Evolutionary conservation across 2,888 invertebrate genomes (phyloP).

Genomic region (Diarsia brunnea): DNA sequence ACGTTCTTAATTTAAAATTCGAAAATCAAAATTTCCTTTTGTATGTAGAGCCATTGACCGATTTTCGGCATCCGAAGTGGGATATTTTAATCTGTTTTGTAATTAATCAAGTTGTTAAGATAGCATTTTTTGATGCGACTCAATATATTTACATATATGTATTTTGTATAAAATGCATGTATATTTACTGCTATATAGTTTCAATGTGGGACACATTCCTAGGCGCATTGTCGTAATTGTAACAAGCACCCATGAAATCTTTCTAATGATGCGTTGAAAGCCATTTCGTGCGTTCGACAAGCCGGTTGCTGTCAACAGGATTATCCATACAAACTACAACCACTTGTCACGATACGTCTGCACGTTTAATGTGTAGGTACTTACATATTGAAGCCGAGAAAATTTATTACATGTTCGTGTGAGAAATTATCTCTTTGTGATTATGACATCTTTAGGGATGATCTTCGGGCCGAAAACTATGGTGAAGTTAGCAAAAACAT

Average conservation of each 20-base stretch:
- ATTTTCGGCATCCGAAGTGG: neutral
- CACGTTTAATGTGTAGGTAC: conserved; percentile 15
- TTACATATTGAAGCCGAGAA: neutral
- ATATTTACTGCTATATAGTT: neutral
- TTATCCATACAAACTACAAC: conserved; percentile 32
- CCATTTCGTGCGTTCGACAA: conserved; percentile 26
- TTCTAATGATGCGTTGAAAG: conserved; percentile 33
- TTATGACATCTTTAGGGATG: neutral
- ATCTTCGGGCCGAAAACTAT: neutral
- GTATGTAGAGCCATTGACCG: neutral
- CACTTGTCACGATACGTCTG: conserved; percentile 38
- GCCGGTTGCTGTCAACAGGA: conserved; percentile 35
- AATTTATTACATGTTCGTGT: neutral
- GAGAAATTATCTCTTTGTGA: neutral
- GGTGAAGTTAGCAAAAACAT: neutral
- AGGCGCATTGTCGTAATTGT: neutral
- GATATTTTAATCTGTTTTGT: neutral
- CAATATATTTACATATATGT: neutral
- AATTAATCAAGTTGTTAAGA: too few relatives aligned
- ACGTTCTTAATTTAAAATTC: neutral
- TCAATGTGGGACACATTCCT: neutral
- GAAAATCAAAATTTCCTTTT: neutral
- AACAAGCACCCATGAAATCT: conserved; percentile 8
- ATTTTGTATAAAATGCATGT: neutral
- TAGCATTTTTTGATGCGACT: neutral